Percentiles rank a stretch among this genome's conserved stretches.
phyloP scores from a whole-genome alignment of 2,888 invertebrate species.

The Dioctria rufipes region DNA sequence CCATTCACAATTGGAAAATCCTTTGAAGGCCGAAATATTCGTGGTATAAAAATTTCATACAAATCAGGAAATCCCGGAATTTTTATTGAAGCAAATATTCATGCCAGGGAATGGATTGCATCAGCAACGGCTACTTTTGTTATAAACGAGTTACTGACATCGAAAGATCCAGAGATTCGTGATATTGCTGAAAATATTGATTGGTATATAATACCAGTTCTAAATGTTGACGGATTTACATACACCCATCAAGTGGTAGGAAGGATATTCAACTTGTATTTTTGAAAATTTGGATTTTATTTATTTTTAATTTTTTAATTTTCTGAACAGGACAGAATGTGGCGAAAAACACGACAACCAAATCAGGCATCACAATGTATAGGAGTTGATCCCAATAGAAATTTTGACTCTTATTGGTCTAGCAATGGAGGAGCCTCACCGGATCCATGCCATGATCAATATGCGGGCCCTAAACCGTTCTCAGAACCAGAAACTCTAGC shows the following conservation, averaged over 20 bases:
- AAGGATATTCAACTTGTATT: slow-evolving; percentile 54
- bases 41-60: slow-evolving; percentile 73
- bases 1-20: slow-evolving; percentile 74
- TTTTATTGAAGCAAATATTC: slow-evolving; percentile 79
- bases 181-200: slow-evolving; percentile 78
- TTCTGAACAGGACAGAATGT: slow-evolving; percentile 74
- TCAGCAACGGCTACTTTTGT: slow-evolving; percentile 80
- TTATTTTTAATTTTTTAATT: background rate
- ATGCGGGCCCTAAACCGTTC: slow-evolving; percentile 73
- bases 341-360: slow-evolving; percentile 78
- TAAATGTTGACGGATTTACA: slow-evolving; percentile 83
- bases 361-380: slow-evolving; percentile 65
- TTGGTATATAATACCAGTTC: slow-evolving; percentile 83
- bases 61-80: slow-evolving; percentile 73
- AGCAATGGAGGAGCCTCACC: slow-evolving; percentile 72
- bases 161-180: slow-evolving; percentile 73
- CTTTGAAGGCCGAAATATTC: slow-evolving; percentile 75
- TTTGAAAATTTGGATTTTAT: background rate
- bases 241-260: slow-evolving; percentile 77
- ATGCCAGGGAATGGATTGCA: slow-evolving; percentile 82
- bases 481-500: slow-evolving; percentile 75
- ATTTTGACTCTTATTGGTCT: slow-evolving; percentile 69
- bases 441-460: slow-evolving; percentile 70
- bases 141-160: slow-evolving; percentile 80
- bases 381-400: slow-evolving; percentile 69